phyloP scores from a whole-genome alignment of 2,888 invertebrate genomes.

The Flexamia atlantica region DNA sequence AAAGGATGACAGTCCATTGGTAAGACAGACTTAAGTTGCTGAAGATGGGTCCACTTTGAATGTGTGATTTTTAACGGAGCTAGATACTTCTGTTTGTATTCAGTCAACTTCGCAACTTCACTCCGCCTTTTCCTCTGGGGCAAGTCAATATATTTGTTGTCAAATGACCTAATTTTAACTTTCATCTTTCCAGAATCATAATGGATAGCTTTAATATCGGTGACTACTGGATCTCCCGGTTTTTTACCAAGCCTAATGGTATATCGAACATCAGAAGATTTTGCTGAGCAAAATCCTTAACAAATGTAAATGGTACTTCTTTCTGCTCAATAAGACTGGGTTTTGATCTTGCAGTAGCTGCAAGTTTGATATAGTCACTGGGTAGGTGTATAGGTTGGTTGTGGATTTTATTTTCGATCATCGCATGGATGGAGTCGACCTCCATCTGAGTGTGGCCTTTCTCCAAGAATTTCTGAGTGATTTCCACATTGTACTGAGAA shows the following conservation, averaged over 20 bases:
- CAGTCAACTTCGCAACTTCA: background rate
- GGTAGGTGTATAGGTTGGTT: slow-evolving; percentile 69
- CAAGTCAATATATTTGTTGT: slow-evolving; percentile 8
- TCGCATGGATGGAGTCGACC: slow-evolving; percentile 72
- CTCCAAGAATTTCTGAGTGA: slow-evolving; percentile 71
- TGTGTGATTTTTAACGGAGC: slow-evolving; percentile 15
- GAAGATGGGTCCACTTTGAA: slow-evolving; percentile 39
- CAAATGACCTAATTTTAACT: slow-evolving; percentile 53
- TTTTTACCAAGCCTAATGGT: slow-evolving; percentile 71
- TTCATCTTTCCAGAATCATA: slow-evolving; percentile 67
- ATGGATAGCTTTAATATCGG: slow-evolving; percentile 72
- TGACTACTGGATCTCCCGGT: slow-evolving; percentile 72
- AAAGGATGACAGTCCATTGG: slow-evolving; percentile 49
- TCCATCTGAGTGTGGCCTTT: slow-evolving; percentile 73
- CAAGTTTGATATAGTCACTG: slow-evolving; percentile 65
- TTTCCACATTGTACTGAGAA: slow-evolving; percentile 66
- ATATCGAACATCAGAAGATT: slow-evolving; percentile 69
- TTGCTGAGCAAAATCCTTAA: slow-evolving; percentile 66
- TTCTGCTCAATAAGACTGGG: slow-evolving; percentile 68
- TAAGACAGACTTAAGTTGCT: slow-evolving; percentile 45
- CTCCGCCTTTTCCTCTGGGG: slow-evolving; percentile 48
- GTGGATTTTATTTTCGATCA: slow-evolving; percentile 72
- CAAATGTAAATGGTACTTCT: slow-evolving; percentile 43
- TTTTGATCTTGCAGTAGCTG: slow-evolving; percentile 56
- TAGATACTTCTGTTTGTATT: slow-evolving; percentile 4